Percentiles rank a stretch among this genome's conserved stretches.
Conservation (phyloP, 2,888 invertebrate species). For the Clepsis dumicolana region DNA sequence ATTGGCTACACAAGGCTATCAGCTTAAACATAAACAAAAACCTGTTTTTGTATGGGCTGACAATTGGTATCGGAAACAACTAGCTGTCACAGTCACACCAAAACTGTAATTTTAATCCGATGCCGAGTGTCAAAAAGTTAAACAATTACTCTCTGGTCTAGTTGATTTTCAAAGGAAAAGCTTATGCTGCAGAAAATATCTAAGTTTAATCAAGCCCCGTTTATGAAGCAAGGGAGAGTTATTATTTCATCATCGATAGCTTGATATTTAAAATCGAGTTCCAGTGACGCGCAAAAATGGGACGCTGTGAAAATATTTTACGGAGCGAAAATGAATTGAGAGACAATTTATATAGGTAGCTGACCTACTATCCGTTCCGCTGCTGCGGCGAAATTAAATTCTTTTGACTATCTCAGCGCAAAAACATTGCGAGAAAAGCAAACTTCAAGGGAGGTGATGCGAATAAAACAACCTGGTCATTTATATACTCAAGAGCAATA, state of each 20-base stretch:
- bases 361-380: conserved; percentile 54
- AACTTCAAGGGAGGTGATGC: background rate
- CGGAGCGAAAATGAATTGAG: conserved; percentile 48
- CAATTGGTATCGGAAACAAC: too few species aligned
- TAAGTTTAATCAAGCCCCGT: background rate
- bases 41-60: too few species aligned
- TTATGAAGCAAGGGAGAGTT: conserved; percentile 13
- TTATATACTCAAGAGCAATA: too few species aligned
- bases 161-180: background rate
- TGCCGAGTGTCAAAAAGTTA: too few species aligned
- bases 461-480: background rate
- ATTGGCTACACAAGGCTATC: too few species aligned
- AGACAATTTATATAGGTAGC: conserved; percentile 54
- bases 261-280: conserved; percentile 46
- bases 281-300: conserved; percentile 37
- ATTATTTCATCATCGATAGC: conserved; percentile 11
- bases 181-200: too few species aligned
- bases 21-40: too few species aligned
- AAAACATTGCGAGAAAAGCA: conserved; percentile 8
- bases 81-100: too few species aligned
- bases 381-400: conserved; percentile 55
- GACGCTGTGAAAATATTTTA: conserved; percentile 48
- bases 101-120: too few species aligned
- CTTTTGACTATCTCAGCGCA: conserved; percentile 32
- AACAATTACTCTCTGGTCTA: too few species aligned